Conservation (phyloP, 2,797 vertebrate species). For the Falco cherrug region DNA sequence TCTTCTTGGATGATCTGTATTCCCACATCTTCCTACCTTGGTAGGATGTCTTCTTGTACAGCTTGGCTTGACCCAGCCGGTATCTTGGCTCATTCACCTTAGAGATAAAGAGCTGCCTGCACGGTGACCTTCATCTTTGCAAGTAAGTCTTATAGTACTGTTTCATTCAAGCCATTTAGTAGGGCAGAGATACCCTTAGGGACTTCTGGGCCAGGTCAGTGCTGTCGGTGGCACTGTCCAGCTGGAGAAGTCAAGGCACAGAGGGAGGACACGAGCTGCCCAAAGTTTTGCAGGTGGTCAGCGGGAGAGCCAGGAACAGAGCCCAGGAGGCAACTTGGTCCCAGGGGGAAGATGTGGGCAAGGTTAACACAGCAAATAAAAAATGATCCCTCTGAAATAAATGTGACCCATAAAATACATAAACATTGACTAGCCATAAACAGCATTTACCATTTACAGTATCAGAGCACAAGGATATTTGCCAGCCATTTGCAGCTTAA, state of each 20-base stretch:
- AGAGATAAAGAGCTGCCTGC: background rate
- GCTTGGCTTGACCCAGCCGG: background rate
- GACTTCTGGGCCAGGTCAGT: background rate
- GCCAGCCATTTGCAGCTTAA: constrained; percentile 18
- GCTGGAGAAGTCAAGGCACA: background rate
- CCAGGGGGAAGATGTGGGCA: background rate
- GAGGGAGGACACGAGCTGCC: background rate
- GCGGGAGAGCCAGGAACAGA: background rate
- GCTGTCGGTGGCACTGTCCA: background rate
- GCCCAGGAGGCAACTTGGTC: background rate
- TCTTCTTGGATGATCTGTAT: background rate
- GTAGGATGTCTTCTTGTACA: background rate
- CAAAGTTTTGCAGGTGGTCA: background rate
- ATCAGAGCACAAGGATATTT: background rate
- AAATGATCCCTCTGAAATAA: background rate
- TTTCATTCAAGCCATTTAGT: background rate
- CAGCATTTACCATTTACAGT: constrained; percentile 17
- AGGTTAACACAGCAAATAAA: background rate
- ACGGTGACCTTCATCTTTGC: background rate
- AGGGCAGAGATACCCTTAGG: background rate
- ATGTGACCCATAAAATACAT: constrained; percentile 14
- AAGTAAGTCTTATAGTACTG: background rate
- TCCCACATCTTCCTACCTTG: background rate
- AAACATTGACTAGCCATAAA: background rate
- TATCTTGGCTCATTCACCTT: background rate